Evolutionary conservation across 2,113 vertebrate species (phyloP), one percentile per base, ranked within the genome.

Genomic region (Isurus oxyrinchus): DNA sequence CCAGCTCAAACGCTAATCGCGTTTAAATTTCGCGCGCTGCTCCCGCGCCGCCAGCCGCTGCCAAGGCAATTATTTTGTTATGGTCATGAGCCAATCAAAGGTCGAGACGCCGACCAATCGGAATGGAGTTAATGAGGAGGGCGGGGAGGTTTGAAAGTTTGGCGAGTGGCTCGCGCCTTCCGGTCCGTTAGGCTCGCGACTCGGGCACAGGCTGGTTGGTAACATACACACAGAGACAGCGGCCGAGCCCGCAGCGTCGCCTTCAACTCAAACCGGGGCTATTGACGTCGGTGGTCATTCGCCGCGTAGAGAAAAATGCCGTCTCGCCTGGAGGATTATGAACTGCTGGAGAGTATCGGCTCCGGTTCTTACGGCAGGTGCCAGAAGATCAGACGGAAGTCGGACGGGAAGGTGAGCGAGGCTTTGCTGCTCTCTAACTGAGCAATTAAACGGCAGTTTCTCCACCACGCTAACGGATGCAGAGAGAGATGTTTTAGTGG

Each of bases 291-390:
- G 19, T 3, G 61, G 25, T 2, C 63, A 16, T 7, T 44, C 10
- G 40, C 8, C 14, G 27, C 14, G 49, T 40, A 49, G 25, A 0
- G 53, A 44, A n/a, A 27, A 7, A 99, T 99, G 99, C 99, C 99
- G 35, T 97, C 99, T 40, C 98, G 98, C 19, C 97, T 98, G 0
- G 98, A 98, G 11, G 99, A 99, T 96, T 99, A 99, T n/a, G 99
- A 99, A 44, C 98, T 99, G 93, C 96, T 99, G 97, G 96, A 97
- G 96, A 99, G 98, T 0, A 99, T 99, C 67, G 99, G 99, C 0
- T 97, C 98, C 0, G 99, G 99, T 0, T 99, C 99, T 1, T 99
- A 99, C 23, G 99, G 99, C 76, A 98, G 97, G 96, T 99, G 99
- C 96, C 98, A 99, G 97, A 99, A 99, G 97, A 98, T 99, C 97